These are phyloP conservation scores for Trichonephila inaurata DNA, from an alignment of 1,140 invertebrate genomes.

Conservation along the genomic window DNA sequence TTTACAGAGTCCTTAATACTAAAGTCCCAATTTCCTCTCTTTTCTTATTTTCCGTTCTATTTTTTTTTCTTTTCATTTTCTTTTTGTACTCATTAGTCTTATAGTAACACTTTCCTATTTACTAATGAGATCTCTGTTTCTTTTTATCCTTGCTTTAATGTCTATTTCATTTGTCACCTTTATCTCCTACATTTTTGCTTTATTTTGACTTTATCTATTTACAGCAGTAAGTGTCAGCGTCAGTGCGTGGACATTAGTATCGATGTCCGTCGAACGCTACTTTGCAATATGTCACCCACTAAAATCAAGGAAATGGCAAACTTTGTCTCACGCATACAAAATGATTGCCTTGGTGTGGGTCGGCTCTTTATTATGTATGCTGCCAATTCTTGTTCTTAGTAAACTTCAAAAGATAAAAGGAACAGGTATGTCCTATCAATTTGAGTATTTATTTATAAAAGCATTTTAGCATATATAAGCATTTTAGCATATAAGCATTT, in stretches of 20 bases:
- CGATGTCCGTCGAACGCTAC: constrained; percentile 93
- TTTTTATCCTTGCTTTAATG: neutral
- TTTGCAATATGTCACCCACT: constrained; percentile 95
- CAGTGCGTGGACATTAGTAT: constrained; percentile 94
- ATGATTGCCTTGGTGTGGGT: constrained; percentile 90
- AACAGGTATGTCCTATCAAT: constrained; percentile 65
- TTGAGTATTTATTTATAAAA: neutral
- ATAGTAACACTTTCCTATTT: neutral
- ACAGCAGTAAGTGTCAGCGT: constrained; percentile 91
- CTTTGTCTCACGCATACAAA: constrained; percentile 93
- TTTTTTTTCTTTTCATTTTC: neutral
- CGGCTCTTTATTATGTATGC: constrained; percentile 86
- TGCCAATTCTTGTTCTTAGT: constrained; percentile 87
- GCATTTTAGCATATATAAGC: too few species aligned
- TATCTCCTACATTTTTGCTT: neutral
- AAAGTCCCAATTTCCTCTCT: neutral
- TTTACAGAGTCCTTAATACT: neutral
- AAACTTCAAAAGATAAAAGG: constrained; percentile 80
- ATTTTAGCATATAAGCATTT: too few species aligned
- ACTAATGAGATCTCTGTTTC: neutral
- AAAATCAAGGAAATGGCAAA: constrained; percentile 93
- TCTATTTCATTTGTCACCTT: constrained; percentile 5
- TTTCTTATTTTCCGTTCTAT: neutral
- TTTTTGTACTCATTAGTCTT: neutral
- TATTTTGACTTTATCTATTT: constrained; percentile 79